phyloP scores from a whole-genome alignment of 1,140 invertebrate species.

The Heterodera carotae region DNA sequence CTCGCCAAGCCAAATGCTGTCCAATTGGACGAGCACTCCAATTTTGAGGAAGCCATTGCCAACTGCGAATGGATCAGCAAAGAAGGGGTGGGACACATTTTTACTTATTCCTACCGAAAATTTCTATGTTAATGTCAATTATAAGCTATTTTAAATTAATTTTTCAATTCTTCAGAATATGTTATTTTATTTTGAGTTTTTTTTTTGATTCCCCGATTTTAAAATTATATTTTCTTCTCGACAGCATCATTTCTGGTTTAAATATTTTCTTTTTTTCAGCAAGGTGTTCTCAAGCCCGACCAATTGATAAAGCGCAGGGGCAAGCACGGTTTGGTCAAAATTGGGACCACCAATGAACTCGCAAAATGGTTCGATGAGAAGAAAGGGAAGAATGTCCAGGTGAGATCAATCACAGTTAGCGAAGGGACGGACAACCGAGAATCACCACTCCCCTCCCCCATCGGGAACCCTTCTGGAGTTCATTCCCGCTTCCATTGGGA shows the following conservation, averaged over 20 bases:
- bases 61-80: constrained; percentile 84
- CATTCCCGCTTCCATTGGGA: no score
- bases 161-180: no score
- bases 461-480: no score
- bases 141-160: no score
- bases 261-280: constrained; percentile 67
- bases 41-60: constrained; percentile 77
- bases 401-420: constrained; percentile 65
- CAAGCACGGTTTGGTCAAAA: constrained; percentile 93
- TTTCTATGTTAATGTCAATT: no score
- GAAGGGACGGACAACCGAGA: no score
- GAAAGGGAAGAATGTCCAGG: constrained; percentile 81
- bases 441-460: no score
- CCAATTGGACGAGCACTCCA: constrained; percentile 76
- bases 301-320: constrained; percentile 96
- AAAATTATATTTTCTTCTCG: no score
- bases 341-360: constrained; percentile 80
- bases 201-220: no score
- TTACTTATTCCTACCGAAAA: no score
- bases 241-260: no score
- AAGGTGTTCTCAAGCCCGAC: constrained; percentile 94
- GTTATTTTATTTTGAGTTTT: no score
- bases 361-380: constrained; percentile 85
- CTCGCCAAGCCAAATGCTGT: constrained; percentile 79
- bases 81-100: constrained; percentile 59